Evolutionary conservation across 2,797 vertebrate species (phyloP), one percentile per base, ranked within the genome.

Genomic region (Microcaecilia unicolor): DNA sequence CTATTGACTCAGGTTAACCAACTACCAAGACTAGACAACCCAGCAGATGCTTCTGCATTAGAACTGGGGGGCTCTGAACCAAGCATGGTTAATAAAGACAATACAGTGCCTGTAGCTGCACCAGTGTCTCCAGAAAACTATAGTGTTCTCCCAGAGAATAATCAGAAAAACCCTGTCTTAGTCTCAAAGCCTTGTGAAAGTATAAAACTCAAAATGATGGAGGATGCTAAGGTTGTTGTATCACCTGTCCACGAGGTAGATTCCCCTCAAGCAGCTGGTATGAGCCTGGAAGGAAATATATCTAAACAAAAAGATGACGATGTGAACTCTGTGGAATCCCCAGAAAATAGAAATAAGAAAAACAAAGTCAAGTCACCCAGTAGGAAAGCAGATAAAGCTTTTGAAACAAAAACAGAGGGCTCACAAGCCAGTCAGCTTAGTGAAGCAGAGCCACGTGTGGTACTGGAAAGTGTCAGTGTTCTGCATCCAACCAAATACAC

Each of bases 21-120:
- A 34, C 42, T n/a, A 16, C 67, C 40, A 34, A 64, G 58, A 41
- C 41, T 3, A 22, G 64, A 70, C 34, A n/a, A n/a, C n/a, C n/a
- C n/a, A n/a, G 18, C 8, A 44, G 20, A 31, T 23, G 15, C 18
- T n/a, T n/a, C n/a, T 14, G 25, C 44, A 36, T 25, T 55, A 11
- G 59, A 62, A 28, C 57, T 59, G 31, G 4, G 4, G 0, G 51
- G 48, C 22, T 9, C 44, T 41, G 56, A 55, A 31, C 19, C 53
- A 44, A 43, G 12, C 9, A 29, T 27, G 14, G 15, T 18, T 12
- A 65, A 48, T 41, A 58, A 54, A 34, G 63, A 70, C 34, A 56
- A 4, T 38, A 53, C 31, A 18, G 35, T 49, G 16, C 37, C 59
- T 25, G 55, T 67, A 42, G 18, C 10, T 15, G 7, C 24, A 1